These are phyloP conservation scores for Enteromius unitaeniatus DNA, from an alignment of 2,797 vertebrate genomes.

Conservation along the genomic window DNA sequence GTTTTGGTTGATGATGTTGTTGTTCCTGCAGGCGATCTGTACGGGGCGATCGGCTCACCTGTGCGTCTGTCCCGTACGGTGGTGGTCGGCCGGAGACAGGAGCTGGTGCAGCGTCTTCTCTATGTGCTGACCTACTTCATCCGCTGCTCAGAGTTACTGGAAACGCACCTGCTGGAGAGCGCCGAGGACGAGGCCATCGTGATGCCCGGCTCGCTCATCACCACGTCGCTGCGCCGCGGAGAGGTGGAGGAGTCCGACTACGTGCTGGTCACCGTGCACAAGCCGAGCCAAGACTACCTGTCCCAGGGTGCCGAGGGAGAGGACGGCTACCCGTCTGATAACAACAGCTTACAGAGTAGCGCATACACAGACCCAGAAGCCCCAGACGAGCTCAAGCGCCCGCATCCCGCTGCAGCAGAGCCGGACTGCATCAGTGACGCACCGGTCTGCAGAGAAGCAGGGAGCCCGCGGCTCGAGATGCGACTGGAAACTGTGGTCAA, in stretches of 20 bases:
- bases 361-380: slow-evolving; percentile 75
- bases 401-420: slow-evolving; percentile 56
- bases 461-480: slow-evolving; percentile 71
- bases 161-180: slow-evolving; percentile 92
- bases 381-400: neutral
- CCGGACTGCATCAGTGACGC: slow-evolving; percentile 70
- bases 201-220: slow-evolving; percentile 96
- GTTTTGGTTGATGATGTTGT: neutral
- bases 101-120: slow-evolving; percentile 94
- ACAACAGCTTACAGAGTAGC: slow-evolving; percentile 73
- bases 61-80: slow-evolving; percentile 92
- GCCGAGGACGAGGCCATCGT: slow-evolving; percentile 96
- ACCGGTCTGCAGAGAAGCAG: slow-evolving; percentile 72
- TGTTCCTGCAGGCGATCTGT: slow-evolving; percentile 86
- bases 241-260: slow-evolving; percentile 98
- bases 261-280: slow-evolving; percentile 95
- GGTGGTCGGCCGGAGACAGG: slow-evolving; percentile 91
- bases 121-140: slow-evolving; percentile 99
- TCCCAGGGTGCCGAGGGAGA: slow-evolving; percentile 74
- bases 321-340: slow-evolving; percentile 76
- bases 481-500: slow-evolving; percentile 81
- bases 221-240: slow-evolving; percentile 93
- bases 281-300: slow-evolving; percentile 87
- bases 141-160: slow-evolving; percentile 96
- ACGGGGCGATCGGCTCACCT: slow-evolving; percentile 96